These are phyloP conservation scores for Drosophila oshimai DNA, from an alignment of 1,140 invertebrate species.

Conservation along the genomic window DNA sequence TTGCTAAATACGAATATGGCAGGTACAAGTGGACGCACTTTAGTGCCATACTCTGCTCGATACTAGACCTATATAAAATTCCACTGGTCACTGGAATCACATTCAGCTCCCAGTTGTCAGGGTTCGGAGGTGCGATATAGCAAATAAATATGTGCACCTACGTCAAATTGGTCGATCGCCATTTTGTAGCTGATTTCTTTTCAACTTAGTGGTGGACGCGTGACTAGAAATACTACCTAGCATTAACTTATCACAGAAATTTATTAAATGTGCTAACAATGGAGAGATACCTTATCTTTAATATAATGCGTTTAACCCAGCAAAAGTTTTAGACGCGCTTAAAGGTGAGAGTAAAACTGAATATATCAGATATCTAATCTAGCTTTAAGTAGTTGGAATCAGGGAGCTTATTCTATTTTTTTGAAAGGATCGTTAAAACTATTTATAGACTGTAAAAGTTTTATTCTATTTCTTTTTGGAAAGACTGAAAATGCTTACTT, in stretches of 20 bases:
- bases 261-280: slow-evolving; percentile 1
- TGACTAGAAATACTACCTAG: slow-evolving; percentile 16
- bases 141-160: slow-evolving; percentile 2
- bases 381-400: too few relatives aligned
- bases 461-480: too few relatives aligned
- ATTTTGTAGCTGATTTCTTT: slow-evolving; percentile 5
- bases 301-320: neutral
- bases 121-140: neutral
- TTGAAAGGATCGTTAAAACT: too few relatives aligned
- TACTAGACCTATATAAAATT: neutral
- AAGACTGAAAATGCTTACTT: too few relatives aligned
- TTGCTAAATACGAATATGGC: slow-evolving; percentile 1
- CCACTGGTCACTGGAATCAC: neutral
- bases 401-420: too few relatives aligned
- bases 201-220: slow-evolving; percentile 25
- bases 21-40: slow-evolving; percentile 17
- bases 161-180: slow-evolving; percentile 3
- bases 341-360: too few relatives aligned
- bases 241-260: slow-evolving; percentile 8
- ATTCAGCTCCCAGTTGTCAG: neutral
- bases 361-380: too few relatives aligned
- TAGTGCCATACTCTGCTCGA: neutral
- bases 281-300: slow-evolving; percentile 4
- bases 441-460: too few relatives aligned
- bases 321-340: too few relatives aligned